These are phyloP conservation scores for Alentia gelatinosa DNA, from an alignment of 2,888 invertebrate species.

Conservation along the genomic window DNA sequence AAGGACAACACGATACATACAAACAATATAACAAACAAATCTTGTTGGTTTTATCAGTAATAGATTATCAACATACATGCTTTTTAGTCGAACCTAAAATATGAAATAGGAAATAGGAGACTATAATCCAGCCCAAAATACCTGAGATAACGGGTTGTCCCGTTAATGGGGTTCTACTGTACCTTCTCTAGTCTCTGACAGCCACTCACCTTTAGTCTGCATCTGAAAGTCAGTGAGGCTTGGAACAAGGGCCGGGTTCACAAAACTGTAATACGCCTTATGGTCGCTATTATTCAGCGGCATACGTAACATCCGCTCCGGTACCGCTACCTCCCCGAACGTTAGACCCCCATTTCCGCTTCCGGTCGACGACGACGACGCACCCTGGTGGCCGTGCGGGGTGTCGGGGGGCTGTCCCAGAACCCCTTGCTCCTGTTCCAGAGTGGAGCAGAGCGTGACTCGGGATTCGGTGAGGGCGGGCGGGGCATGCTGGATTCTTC, in stretches of 20 bases:
- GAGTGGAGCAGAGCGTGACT: neutral
- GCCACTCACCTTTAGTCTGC: conserved; percentile 42
- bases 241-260: conserved; percentile 39
- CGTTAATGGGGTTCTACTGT: no score
- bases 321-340: neutral
- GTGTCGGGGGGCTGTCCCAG: neutral
- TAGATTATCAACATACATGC: no score
- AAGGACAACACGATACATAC: no score
- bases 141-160: no score
- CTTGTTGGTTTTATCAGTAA: no score
- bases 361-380: neutral
- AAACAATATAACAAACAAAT: no score
- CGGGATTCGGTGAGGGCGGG: neutral
- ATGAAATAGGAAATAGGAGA: no score
- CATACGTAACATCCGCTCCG: neutral
- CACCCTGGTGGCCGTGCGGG: neutral
- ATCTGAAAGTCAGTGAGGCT: conserved; percentile 43
- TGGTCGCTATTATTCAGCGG: neutral
- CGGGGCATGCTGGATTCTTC: no score
- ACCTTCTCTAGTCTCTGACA: no score
- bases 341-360: neutral
- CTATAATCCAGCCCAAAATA: no score
- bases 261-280: conserved; percentile 44
- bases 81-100: no score
- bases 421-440: neutral